Evolutionary conservation across 2,113 vertebrate species (phyloP), one percentile per base, ranked within the genome.

Genomic region (Cnemophilus loriae): DNA sequence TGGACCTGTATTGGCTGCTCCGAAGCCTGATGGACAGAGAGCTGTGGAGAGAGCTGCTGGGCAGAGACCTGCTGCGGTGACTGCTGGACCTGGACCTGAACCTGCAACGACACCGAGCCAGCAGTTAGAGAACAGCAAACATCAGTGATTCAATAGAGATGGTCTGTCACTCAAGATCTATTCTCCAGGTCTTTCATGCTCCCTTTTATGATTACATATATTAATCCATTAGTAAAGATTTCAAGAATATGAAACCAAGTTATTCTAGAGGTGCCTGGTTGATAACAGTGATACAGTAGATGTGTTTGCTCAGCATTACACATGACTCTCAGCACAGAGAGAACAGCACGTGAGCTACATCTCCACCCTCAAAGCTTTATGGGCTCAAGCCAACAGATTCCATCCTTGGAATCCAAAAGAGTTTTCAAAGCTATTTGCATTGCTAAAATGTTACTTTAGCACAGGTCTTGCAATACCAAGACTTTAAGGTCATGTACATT

Each of bases 1-100:
- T 99, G 99, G 65, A 99, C 99, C 97, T 99, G 99, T 88, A 99
- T 99, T 8, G 99, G 99, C 81, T 99, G 99, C 85, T 99, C 99
- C 0, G 99, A 97, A 41, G 98, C 98, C 83, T 99, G 99, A 82
- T 99, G 99, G 71, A 99, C 98, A 85, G 98, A 98, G 89, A 99
- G 98, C 87, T 99, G 99, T 0, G 99, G 99, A 26, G 99, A 99
- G 78, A 99, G 99, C 95, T 99, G 99, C 70, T 99, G 98, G 98
- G 98, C 68, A 16, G 98, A 98, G 80, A 95, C 98, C 81, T 98
- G 98, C 91, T 98, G 98, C 0, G 98, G 98, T 28, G 98, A 98
- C 92, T 98, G 98, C 88, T 99, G 98, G 16, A 99, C 98, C 96
- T 98, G 98, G 24, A 98, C 98, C 92, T 98, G 98, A 35, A 98